phyloP scores from a whole-genome alignment of 2,113 vertebrate species.

The Vimba vimba region DNA sequence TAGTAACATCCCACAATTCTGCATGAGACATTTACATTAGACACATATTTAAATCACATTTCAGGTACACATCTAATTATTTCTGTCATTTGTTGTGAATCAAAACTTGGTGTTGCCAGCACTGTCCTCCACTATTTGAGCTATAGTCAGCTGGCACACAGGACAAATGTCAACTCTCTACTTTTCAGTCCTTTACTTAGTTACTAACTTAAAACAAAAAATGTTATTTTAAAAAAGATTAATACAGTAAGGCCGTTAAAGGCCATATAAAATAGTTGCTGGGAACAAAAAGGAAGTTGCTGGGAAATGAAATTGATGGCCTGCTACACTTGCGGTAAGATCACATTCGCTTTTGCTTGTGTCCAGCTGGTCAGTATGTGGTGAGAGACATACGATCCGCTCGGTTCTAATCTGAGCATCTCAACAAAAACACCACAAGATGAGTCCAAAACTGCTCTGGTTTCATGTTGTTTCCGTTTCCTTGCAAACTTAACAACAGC shows the following conservation, averaged over 20 bases:
- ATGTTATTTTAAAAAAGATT: background rate
- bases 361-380: constrained; percentile 44
- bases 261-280: background rate
- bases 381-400: constrained; percentile 24
- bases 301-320: constrained; percentile 41
- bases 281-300: constrained; percentile 26
- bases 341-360: constrained; percentile 34
- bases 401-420: constrained; percentile 41
- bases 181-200: background rate
- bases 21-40: background rate
- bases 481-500: constrained; percentile 42
- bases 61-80: background rate
- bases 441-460: constrained; percentile 50
- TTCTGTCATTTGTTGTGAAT: background rate
- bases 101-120: background rate
- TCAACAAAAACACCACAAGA: constrained; percentile 39
- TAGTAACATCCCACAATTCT: background rate
- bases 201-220: background rate
- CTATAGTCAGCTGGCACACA: background rate
- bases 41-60: background rate
- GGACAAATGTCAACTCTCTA: background rate
- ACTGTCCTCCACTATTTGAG: background rate
- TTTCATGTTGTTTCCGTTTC: constrained; percentile 33
- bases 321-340: constrained; percentile 41
- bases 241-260: constrained; percentile 1